Conservation (phyloP, 2,888 invertebrate genomes). For the Cephus spinipes region DNA sequence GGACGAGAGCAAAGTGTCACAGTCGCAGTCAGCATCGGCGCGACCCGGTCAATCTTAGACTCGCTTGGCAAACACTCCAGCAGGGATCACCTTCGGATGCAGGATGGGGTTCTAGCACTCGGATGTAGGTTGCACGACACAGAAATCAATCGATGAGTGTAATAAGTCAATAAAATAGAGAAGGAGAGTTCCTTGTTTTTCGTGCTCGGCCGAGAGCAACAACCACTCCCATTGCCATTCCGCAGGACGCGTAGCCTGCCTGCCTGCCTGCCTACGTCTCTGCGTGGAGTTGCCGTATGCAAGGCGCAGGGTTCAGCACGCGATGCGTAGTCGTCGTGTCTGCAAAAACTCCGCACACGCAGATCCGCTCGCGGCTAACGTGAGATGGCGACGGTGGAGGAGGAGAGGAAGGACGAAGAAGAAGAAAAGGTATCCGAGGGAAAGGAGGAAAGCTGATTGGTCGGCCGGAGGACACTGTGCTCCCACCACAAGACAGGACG, state of each 20-base stretch:
- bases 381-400: neutral
- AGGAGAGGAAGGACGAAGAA: neutral
- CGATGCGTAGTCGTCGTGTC: slow-evolving; percentile 40
- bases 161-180: neutral
- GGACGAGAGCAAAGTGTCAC: slow-evolving; percentile 21
- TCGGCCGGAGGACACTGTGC: neutral
- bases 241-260: neutral
- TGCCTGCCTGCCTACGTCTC: neutral
- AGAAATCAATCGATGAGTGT: neutral
- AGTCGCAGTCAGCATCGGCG: slow-evolving; percentile 15
- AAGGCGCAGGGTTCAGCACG: slow-evolving; percentile 6
- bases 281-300: neutral
- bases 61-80: too few species aligned
- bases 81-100: too few species aligned
- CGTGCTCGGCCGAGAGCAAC: neutral
- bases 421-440: neutral
- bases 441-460: neutral
- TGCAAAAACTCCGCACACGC: slow-evolving; percentile 49
- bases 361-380: slow-evolving; percentile 27
- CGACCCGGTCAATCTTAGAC: slow-evolving; percentile 1
- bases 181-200: neutral
- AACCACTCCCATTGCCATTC: slow-evolving; percentile 30
- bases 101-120: too few species aligned
- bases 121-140: neutral
- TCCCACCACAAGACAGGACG: neutral